Evolutionary conservation across 2,113 vertebrate genomes (phyloP).

Genomic region (Oryzias curvinotus): DNA sequence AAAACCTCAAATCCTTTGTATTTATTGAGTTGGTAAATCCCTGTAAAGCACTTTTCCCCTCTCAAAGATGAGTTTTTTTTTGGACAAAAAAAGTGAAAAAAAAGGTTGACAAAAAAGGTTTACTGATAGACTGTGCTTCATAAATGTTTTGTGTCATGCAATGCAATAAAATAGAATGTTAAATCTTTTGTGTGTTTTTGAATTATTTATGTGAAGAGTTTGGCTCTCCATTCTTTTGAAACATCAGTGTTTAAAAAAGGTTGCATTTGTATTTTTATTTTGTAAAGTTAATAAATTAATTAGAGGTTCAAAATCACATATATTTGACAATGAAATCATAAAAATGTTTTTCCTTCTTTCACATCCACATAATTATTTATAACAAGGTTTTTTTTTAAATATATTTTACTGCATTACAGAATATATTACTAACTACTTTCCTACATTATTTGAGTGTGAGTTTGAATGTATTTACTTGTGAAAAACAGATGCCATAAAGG

Average conservation of each 20-base stretch:
- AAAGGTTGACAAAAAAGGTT: slow-evolving; percentile 57
- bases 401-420: too few species aligned
- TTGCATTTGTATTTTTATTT: not conserved
- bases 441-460: too few species aligned
- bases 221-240: not conserved
- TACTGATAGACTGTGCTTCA: slow-evolving; percentile 90
- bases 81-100: slow-evolving; percentile 79
- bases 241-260: not conserved
- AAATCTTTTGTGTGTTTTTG: slow-evolving; percentile 45
- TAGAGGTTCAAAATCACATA: too few species aligned
- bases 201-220: not conserved
- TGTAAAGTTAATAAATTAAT: not conserved
- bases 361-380: too few species aligned
- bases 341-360: too few species aligned
- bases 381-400: too few species aligned
- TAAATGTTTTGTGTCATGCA: slow-evolving; percentile 96
- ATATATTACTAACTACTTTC: too few species aligned
- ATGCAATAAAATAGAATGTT: slow-evolving; percentile 80
- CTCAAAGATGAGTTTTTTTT: slow-evolving; percentile 86
- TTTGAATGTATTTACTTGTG: too few species aligned
- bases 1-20: slow-evolving; percentile 85
- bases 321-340: too few species aligned
- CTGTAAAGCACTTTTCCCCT: slow-evolving; percentile 97
- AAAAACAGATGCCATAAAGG: too few species aligned
- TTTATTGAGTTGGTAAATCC: slow-evolving; percentile 95